Conservation (phyloP, 2,888 invertebrate genomes). For the Andrena haemorrhoa region DNA sequence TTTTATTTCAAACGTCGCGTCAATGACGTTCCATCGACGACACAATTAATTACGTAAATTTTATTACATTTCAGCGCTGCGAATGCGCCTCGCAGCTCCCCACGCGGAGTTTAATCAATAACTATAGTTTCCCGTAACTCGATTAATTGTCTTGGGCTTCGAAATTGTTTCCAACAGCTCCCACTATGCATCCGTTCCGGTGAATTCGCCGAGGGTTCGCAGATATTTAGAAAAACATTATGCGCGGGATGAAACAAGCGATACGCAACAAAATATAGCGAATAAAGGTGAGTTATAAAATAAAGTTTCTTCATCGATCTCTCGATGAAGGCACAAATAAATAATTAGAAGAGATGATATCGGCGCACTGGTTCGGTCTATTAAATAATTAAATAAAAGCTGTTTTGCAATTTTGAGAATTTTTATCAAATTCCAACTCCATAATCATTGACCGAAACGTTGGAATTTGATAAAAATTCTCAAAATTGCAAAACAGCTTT, state of each 20-base stretch:
- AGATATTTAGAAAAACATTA: not conserved
- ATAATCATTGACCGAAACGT: too few species aligned
- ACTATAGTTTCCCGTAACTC: constrained; percentile 22
- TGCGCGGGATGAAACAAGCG: not conserved
- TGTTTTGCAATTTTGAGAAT: too few species aligned
- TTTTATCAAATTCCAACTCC: too few species aligned
- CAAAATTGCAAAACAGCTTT: too few species aligned
- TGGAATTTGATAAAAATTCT: too few species aligned
- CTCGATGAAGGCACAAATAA: too few species aligned
- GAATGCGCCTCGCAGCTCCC: constrained; percentile 25
- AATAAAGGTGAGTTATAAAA: too few species aligned
- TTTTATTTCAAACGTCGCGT: constrained; percentile 16
- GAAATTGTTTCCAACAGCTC: constrained; percentile 16
- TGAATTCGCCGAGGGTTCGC: not conserved
- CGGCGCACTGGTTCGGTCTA: too few species aligned
- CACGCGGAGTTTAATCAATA: constrained; percentile 47
- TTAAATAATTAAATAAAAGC: too few species aligned
- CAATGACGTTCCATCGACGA: constrained; percentile 1
- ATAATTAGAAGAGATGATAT: too few species aligned
- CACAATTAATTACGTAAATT: constrained; percentile 57
- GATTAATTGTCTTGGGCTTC: constrained; percentile 39
- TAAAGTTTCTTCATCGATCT: too few species aligned
- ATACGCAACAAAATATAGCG: too few species aligned
- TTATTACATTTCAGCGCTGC: constrained; percentile 43
- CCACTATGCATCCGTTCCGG: not conserved